Evolutionary conservation across 1,140 invertebrate genomes (phyloP).

Genomic region (Daktulosphaira vitifoliae): DNA sequence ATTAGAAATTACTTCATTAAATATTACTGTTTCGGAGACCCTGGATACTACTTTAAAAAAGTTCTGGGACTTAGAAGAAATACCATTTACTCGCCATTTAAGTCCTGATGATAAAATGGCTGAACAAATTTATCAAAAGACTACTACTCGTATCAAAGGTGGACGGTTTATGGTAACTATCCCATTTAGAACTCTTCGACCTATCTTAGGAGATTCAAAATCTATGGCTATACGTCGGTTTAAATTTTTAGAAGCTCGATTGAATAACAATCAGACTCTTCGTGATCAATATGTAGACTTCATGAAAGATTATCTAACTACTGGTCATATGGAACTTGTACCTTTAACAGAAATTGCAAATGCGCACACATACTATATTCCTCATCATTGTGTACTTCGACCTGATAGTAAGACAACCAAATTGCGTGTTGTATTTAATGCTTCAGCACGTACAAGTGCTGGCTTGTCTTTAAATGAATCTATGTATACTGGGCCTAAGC

Average conservation of each 20-base stretch:
- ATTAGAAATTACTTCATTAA: neutral
- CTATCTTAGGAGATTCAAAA: neutral
- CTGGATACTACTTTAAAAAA: neutral
- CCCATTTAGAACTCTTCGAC: neutral
- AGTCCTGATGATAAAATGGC: neutral
- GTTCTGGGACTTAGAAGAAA: neutral
- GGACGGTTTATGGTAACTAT: neutral
- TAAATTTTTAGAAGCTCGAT: neutral
- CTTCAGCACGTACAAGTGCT: conserved; percentile 36
- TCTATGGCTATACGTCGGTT: neutral
- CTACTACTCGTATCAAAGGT: neutral
- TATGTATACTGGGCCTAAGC: conserved; percentile 35
- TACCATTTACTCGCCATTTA: too few species aligned
- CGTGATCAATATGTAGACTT: neutral
- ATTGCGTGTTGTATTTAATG: too few species aligned
- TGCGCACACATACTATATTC: neutral
- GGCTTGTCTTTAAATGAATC: conserved; percentile 42
- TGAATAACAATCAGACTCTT: neutral
- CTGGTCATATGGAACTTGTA: neutral
- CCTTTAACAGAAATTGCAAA: neutral
- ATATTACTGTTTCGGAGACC: neutral
- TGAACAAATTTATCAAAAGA: neutral
- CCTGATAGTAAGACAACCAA: neutral
- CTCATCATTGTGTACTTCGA: neutral
- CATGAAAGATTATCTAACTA: neutral